A percentile compares a stretch with the other conserved stretches of the same genome.
Evolutionary conservation across 53 echinoderm and acorn worm species (phyloP).

Genomic region (Henricia sp.): DNA sequence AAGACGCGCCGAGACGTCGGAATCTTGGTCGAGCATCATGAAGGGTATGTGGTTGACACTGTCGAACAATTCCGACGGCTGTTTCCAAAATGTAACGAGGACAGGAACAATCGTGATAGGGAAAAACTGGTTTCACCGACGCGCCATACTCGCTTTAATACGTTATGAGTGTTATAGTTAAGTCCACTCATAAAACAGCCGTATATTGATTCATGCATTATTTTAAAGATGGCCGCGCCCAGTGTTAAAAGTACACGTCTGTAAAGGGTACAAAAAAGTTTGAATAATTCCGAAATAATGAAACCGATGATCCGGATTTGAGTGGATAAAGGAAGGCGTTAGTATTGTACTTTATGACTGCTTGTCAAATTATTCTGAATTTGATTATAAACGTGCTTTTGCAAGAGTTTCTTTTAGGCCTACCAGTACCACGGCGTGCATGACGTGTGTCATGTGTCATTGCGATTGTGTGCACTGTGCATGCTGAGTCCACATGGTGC

Average conservation of each 20-base stretch:
- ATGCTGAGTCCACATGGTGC: too few relatives aligned
- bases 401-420: too few relatives aligned
- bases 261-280: background rate
- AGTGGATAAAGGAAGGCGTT: too few relatives aligned
- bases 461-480: too few relatives aligned
- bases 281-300: too few relatives aligned
- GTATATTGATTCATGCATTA: background rate
- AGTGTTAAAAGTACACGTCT: background rate
- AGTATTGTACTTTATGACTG: too few relatives aligned
- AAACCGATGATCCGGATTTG: too few relatives aligned
- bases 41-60: constrained; percentile 69
- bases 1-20: constrained; percentile 69
- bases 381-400: too few relatives aligned
- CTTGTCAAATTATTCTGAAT: too few relatives aligned
- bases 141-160: too few relatives aligned
- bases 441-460: too few relatives aligned
- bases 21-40: constrained; percentile 80
- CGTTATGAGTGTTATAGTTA: background rate
- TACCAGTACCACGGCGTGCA: too few relatives aligned
- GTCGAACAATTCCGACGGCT: background rate
- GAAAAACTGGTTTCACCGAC: background rate
- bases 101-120: background rate
- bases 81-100: background rate
- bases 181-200: constrained; percentile 3
- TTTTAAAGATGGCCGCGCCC: constrained; percentile 53